phyloP scores from a whole-genome alignment of 2,888 invertebrate genomes.

The Mythimna albipuncta region DNA sequence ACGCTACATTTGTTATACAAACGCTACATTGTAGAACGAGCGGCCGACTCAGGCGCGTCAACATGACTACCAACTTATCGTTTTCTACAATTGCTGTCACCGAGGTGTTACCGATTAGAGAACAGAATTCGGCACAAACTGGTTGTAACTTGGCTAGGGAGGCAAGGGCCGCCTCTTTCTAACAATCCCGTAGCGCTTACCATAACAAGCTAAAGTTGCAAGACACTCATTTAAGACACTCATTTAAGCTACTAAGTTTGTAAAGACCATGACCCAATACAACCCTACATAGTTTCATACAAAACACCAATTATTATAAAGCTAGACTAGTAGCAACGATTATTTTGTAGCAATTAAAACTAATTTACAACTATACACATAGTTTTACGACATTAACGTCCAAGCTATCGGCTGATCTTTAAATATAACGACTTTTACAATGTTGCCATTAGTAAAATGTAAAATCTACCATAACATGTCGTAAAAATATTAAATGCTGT shows the following conservation, averaged over 20 bases:
- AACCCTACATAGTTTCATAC: constrained; percentile 1
- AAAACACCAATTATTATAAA: constrained; percentile 4
- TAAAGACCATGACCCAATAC: background rate
- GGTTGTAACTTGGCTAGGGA: no score
- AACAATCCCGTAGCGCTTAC: no score
- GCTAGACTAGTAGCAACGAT: constrained; percentile 34
- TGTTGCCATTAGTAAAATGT: constrained; percentile 58
- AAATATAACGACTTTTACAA: constrained; percentile 48
- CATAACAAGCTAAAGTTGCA: background rate
- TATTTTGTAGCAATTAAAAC: constrained; percentile 47
- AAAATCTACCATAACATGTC: constrained; percentile 45
- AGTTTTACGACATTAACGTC: constrained; percentile 54
- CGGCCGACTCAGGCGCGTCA: no score
- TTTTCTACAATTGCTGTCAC: no score
- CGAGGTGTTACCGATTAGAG: no score
- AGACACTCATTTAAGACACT: background rate
- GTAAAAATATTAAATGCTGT: constrained; percentile 44
- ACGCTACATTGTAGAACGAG: no score
- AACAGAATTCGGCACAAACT: no score
- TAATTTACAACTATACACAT: constrained; percentile 48
- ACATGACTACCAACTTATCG: no score
- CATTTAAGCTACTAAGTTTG: background rate
- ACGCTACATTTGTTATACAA: no score
- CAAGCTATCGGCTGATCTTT: constrained; percentile 43
- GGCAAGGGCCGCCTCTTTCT: no score